A percentile compares a stretch with the other conserved stretches of the same genome.
Evolutionary conservation across 2,113 vertebrate genomes (phyloP).

Genomic region (Osmerus eperlanus): DNA sequence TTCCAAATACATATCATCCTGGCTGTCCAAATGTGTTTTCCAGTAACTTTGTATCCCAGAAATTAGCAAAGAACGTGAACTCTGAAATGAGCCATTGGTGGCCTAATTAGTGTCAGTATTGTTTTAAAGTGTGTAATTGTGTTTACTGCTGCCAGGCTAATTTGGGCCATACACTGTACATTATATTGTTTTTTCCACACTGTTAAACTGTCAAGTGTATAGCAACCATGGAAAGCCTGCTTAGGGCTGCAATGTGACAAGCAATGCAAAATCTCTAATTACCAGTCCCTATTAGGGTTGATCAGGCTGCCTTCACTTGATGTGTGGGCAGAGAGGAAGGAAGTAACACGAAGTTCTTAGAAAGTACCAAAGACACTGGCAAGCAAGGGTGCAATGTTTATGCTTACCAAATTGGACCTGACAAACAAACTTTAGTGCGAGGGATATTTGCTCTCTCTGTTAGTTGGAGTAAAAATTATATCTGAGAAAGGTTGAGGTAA

Average conservation of each 20-base stretch:
- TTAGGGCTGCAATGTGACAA: conserved; percentile 63
- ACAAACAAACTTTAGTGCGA: conserved; percentile 58
- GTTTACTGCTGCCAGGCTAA: conserved; percentile 72
- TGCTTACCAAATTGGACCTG: conserved; percentile 59
- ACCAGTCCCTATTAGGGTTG: conserved; percentile 70
- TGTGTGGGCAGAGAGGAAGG: conserved; percentile 40
- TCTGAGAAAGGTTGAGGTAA: too few species aligned
- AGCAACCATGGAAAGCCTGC: conserved; percentile 66
- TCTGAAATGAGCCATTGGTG: conserved; percentile 67
- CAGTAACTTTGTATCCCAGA: conserved; percentile 45
- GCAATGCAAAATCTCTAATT: conserved; percentile 73
- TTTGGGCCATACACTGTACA: conserved; percentile 67
- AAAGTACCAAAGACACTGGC: conserved; percentile 51
- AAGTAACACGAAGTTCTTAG: conserved; percentile 37
- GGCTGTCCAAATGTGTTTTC: conserved; percentile 48
- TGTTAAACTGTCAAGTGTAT: conserved; percentile 64
- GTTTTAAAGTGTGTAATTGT: conserved; percentile 69
- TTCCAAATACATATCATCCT: conserved; percentile 46
- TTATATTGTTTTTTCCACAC: conserved; percentile 69
- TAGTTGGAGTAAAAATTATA: conserved; percentile 29
- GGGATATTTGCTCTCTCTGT: conserved; percentile 42
- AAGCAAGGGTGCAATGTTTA: conserved; percentile 45
- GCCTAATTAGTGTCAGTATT: conserved; percentile 77
- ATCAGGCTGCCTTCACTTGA: conserved; percentile 67
- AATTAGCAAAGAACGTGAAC: conserved; percentile 54